Evolutionary conservation across 2,888 invertebrate species (phyloP), one percentile per base, ranked within the genome.

Genomic region (Leptopilina drosophilae): DNA sequence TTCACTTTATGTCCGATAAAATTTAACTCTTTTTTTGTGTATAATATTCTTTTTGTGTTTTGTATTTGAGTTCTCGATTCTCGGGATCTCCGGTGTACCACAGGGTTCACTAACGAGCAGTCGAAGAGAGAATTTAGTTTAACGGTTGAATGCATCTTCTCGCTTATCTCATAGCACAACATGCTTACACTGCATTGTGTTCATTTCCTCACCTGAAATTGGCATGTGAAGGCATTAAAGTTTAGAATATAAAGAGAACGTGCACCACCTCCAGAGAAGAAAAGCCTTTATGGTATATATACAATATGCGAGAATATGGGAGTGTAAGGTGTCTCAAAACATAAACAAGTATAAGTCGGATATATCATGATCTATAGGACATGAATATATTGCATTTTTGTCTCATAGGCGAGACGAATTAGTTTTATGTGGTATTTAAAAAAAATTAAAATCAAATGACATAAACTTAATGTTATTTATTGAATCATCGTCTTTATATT

Each of bases 91-190:
- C 26, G 26, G 64, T 49, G 12, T 59, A 59, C 73, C 83, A 84
- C 79, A 77, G 79, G 79, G 82, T 73, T 82, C 84, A 81, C 87
- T 89, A 89, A 89, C 89, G 87, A 89, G 89, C 84, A 84, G 86
- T 85, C 87, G 87, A 88, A 85, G 84, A 83, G 86, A 85, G 86
- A 86, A 88, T 89, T 88, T 88, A 86, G 87, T 88, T 87, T 85
- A 89, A 88, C 86, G 87, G 85, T 79, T 83, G 84, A 83, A 84
- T 82, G 83, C 83, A 81, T 82, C 82, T 80, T 77, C 81, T 78
- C 79, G 85, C 86, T 89, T 87, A 87, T 88, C 88, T 86, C 79
- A 79, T 76, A 82, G 78, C 76, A 79, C 83, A 85, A 87, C 84
- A 85, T 84, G 82, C 84, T 84, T 82, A 84, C 83, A 69, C 64